Evolutionary conservation across 2,888 invertebrate genomes (phyloP).

Genomic region (Dasypogon diadema): DNA sequence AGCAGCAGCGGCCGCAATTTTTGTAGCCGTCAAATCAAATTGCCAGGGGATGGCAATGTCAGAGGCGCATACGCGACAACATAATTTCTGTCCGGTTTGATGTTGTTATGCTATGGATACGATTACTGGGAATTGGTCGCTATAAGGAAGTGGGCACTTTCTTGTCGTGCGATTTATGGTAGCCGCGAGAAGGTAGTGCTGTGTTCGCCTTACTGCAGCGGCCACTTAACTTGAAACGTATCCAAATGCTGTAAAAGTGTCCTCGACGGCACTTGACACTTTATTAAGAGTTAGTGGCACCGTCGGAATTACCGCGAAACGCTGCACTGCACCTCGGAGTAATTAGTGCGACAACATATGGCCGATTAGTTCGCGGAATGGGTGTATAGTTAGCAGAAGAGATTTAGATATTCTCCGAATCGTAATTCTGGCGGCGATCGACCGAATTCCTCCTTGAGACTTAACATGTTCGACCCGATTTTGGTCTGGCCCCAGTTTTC

Average conservation of each 20-base stretch:
- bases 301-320: conserved; percentile 2
- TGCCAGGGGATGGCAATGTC: conserved; percentile 47
- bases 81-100: conserved; percentile 49
- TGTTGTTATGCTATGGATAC: conserved; percentile 47
- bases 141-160: conserved; percentile 47
- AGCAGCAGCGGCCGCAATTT: too few species aligned
- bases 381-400: conserved; percentile 7
- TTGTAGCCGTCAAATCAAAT: conserved; percentile 34
- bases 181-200: conserved; percentile 16
- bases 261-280: conserved; percentile 30
- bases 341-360: conserved; percentile 20
- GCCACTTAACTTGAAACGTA: conserved; percentile 32
- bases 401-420: conserved; percentile 1
- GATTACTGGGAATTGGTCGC: conserved; percentile 44
- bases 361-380: conserved; percentile 28
- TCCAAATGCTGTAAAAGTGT: conserved; percentile 40
- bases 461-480: too few species aligned
- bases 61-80: conserved; percentile 50
- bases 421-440: neutral
- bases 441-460: too few species aligned
- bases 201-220: conserved; percentile 21
- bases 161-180: conserved; percentile 44
- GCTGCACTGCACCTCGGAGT: neutral
- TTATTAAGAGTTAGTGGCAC: conserved; percentile 17
- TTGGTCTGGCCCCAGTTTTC: too few species aligned